phyloP scores from a whole-genome alignment of 2,888 invertebrate genomes.

The Oscheius sp. region DNA sequence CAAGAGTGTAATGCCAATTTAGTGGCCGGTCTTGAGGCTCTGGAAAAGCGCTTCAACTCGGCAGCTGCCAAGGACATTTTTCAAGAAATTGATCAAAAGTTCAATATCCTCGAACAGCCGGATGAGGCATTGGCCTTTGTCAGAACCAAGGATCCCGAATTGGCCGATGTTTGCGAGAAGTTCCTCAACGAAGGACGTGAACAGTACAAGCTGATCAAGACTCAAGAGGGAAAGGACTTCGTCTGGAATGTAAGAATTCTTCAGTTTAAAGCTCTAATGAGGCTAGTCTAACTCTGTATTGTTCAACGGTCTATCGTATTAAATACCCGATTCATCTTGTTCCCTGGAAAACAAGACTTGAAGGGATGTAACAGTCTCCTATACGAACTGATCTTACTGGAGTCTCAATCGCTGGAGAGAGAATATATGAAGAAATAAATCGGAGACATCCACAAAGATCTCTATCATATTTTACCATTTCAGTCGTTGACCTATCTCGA shows the following conservation, averaged over 20 bases:
- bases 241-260: constrained; percentile 1
- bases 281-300: too few relatives aligned
- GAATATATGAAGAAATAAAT: too few relatives aligned
- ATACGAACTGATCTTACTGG: too few relatives aligned
- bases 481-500: neutral
- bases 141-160: neutral
- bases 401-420: too few relatives aligned
- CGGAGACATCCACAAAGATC: too few relatives aligned
- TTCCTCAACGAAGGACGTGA: neutral
- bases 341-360: too few relatives aligned
- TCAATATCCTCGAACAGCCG: neutral
- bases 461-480: neutral
- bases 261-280: too few relatives aligned
- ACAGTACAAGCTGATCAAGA: constrained; percentile 6
- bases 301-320: too few relatives aligned
- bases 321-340: too few relatives aligned
- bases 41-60: constrained; percentile 7
- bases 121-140: neutral
- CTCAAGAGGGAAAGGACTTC: constrained; percentile 13
- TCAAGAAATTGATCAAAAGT: neutral
- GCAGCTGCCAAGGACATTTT: neutral
- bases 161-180: neutral
- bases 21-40: neutral
- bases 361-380: too few relatives aligned
- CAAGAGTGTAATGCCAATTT: neutral